Percentiles rank a stretch among this genome's conserved stretches.
Conservation (phyloP, 37 sponge, comb jelly and placozoan species). For the Hexactinellida sp. region DNA sequence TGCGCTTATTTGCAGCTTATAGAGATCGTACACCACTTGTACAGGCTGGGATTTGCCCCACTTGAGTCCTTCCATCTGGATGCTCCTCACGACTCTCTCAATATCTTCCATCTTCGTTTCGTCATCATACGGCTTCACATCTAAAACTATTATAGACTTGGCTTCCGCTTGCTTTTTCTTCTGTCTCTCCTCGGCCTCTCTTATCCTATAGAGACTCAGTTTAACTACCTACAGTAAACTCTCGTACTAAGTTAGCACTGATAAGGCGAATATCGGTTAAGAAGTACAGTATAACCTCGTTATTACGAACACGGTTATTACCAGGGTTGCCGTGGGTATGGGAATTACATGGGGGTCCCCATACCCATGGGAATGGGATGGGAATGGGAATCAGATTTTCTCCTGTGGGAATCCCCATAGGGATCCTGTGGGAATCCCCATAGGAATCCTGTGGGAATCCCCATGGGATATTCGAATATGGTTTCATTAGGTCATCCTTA, state of each 20-base stretch:
- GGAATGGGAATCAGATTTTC: too few relatives aligned
- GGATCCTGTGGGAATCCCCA: too few relatives aligned
- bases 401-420: too few relatives aligned
- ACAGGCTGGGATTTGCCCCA: slow-evolving; percentile 25
- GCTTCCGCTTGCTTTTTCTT: background rate
- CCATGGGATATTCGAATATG: too few relatives aligned
- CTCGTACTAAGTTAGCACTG: slow-evolving; percentile 4
- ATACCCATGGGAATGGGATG: too few relatives aligned
- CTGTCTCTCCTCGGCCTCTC: slow-evolving; percentile 15
- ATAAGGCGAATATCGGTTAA: background rate
- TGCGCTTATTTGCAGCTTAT: slow-evolving; percentile 24
- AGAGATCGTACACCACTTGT: slow-evolving; percentile 23
- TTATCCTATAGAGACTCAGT: slow-evolving; percentile 16
- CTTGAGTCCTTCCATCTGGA: slow-evolving; percentile 22
- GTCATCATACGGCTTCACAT: slow-evolving; percentile 33
- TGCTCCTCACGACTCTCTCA: slow-evolving; percentile 19
- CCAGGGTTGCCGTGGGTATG: too few relatives aligned
- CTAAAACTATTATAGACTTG: slow-evolving; percentile 23
- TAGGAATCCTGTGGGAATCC: too few relatives aligned
- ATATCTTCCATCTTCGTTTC: slow-evolving; percentile 23
- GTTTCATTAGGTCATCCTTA: too few relatives aligned
- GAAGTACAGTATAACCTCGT: too few relatives aligned
- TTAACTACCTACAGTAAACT: slow-evolving; percentile 18
- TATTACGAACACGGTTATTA: background rate
- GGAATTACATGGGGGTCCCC: too few relatives aligned